Evolutionary conservation across 2,113 vertebrate species (phyloP), one percentile per base, ranked within the genome.

Genomic region (Cyphomyrus discorhynchus): DNA sequence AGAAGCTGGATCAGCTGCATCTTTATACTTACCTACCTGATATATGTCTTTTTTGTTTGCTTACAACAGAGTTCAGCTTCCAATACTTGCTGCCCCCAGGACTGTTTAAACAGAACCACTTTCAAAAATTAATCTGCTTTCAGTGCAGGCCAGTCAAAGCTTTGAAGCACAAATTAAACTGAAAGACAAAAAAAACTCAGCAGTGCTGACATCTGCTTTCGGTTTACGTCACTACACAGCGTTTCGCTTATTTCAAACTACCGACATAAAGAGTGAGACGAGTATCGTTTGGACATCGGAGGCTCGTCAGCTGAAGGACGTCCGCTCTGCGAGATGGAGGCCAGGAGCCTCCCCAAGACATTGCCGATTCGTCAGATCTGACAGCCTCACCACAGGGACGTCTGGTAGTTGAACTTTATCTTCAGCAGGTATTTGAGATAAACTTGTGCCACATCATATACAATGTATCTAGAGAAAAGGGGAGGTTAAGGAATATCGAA

Each of bases 361-460:
- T 8, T 21, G 46, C 45, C 62, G 47, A 35, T 47, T 10, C 66
- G 74, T 90, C 84, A 27, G 45, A 7, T 7, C 49, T 9, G 4
- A 31, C 19, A 8, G 53, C 24, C 91, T 98, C 96, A 99, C 98
- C 98, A 99, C 90, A 99, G 95, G 47, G 98, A 97, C 0, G 96
- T 97, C 93, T 98, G 98, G 94, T 98, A 99, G 93, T 99, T 99
- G 94, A 99, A 99, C 91, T 97, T 98, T 92, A 98, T 95, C 94
- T 99, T 99, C 96, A 99, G 94, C 92, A 99, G 96, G 94, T 99
- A 99, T 94, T 99, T 99, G 93, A 99, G 93, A 92, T 98, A 97
- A 77, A 99, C 95, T 95, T 99, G 98, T 91, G 98, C 97, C 80
- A 98, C 95, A 86, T 99, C 98, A 7, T 99, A 99, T 90, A 99